Base-by-base conservation (phyloP, 2,113 vertebrate genomes). In the Nothobranchius furzeri region DNA sequence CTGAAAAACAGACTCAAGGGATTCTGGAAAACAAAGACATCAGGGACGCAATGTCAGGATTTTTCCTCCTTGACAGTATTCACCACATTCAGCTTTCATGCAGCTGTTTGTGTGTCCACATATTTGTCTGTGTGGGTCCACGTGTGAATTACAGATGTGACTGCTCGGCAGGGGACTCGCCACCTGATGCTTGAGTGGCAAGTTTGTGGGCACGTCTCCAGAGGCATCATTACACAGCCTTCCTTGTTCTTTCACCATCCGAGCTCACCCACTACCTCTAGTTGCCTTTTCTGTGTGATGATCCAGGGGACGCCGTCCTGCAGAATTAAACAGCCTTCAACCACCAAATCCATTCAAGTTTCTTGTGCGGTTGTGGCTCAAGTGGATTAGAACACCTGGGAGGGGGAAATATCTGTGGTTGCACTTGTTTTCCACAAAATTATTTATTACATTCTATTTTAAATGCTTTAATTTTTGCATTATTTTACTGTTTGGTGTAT, bases 171-270 rank as follows among this genome's bases (percentile, higher is more conserved):
- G 78, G 78, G 45, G 61, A 43, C 78, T 68, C 77, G 83, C 86
- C 86, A 68, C 85, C 86, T 70, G 80, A 64, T 46, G 87, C 50
- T 82, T 88, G 84, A 86, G 60, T 79, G 82, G 69, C 82, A 83
- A 78, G 73, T 85, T 85, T 75, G 6, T 3, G 58, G 68, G 45
- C 73, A 66, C 12, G 12, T 84, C 81, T 86, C 81, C 49, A 53
- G 72, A 75, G 73, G 50, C 55, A 25, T 78, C 82, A 73, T 86
- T 81, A 83, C 64, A 70, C 61, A 82, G 62, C 80, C 63, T 70
- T 84, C 53, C 51, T 60, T 78, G 58, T 81, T 49, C 81, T 52
- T 45, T 60, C 63, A 55, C n/a, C 54, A 48, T 69, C 51, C 12
- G 59, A 59, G 62, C 63, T 76, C 50, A 64, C 36, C 14, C 13